Conservation (phyloP, 2,797 vertebrate species). For the Sebastolobus altivelis region DNA sequence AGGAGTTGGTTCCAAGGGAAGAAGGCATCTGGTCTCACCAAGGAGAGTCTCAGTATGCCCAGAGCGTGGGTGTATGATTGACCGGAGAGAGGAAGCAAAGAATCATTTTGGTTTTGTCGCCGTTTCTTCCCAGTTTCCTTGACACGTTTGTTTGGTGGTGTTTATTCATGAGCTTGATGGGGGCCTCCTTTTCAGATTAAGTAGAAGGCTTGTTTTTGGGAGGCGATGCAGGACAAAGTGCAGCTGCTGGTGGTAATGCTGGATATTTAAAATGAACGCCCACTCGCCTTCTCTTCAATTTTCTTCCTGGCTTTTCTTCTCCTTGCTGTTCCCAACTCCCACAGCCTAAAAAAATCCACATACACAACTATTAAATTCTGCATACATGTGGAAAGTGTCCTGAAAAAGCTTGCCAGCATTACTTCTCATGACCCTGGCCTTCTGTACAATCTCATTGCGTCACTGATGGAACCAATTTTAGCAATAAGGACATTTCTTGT, state of each 20-base stretch:
- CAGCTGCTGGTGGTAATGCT: conserved; percentile 64
- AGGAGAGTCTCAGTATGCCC: conserved; percentile 53
- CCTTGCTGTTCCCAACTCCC: conserved; percentile 6
- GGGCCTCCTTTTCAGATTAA: conserved; percentile 66
- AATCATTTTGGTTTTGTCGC: conserved; percentile 47
- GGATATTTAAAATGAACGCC: conserved; percentile 57
- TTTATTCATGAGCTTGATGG: conserved; percentile 63
- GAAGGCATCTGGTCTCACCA: conserved; percentile 71
- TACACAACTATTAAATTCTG: conserved; percentile 23
- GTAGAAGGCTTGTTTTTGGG: conserved; percentile 48
- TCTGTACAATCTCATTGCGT: conserved; percentile 18
- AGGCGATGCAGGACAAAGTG: conserved; percentile 57
- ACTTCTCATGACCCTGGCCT: neutral
- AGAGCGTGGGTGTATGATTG: conserved; percentile 60
- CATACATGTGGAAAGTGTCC: conserved; percentile 22
- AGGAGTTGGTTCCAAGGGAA: conserved; percentile 37
- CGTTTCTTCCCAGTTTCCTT: conserved; percentile 49
- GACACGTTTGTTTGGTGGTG: conserved; percentile 49
- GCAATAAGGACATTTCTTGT: conserved; percentile 19
- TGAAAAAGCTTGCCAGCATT: conserved; percentile 1
- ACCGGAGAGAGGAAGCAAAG: conserved; percentile 55
- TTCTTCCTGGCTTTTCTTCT: conserved; percentile 30
- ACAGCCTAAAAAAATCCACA: conserved; percentile 14
- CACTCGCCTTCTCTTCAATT: conserved; percentile 24
- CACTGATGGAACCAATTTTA: conserved; percentile 30